Conservation (phyloP, 2,888 invertebrate species). For the Protophormia terraenovae region DNA sequence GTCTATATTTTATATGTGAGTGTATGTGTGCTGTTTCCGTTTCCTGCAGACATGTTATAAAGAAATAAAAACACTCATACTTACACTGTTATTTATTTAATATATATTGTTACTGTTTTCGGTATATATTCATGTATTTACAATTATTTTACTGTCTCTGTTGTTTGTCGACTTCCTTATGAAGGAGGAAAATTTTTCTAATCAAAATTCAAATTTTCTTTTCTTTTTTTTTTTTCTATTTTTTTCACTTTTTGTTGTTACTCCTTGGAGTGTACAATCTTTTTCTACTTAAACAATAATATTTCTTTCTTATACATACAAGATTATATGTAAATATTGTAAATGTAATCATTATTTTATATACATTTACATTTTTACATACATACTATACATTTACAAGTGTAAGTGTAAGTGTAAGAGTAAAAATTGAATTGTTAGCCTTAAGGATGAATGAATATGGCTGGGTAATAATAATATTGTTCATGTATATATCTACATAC, state of each 20-base stretch:
- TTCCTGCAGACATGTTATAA: conserved; percentile 63
- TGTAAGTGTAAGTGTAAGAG: conserved; percentile 63
- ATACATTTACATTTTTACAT: neutral
- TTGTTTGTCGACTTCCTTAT: neutral
- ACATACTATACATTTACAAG: conserved; percentile 41
- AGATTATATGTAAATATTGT: conserved; percentile 43
- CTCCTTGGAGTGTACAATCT: conserved; percentile 31
- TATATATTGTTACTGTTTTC: too few species aligned
- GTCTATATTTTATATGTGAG: conserved; percentile 52
- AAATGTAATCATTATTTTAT: conserved; percentile 34
- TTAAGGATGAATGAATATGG: conserved; percentile 55
- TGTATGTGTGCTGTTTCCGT: conserved; percentile 57
- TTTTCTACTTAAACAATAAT: neutral
- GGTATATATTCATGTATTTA: too few species aligned
- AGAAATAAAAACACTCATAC: conserved; percentile 3
- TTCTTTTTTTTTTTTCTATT: neutral
- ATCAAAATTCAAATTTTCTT: conserved; percentile 81
- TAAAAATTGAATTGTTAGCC: conserved; percentile 68
- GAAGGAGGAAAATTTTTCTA: conserved; percentile 76
- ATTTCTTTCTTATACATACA: neutral
- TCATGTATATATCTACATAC: too few species aligned
- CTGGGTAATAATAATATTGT: too few species aligned
- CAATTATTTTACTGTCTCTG: neutral
- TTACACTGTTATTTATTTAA: too few species aligned
- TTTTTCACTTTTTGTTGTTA: neutral